phyloP scores from a whole-genome alignment of 2,888 invertebrate genomes.

The Apeira syringaria region DNA sequence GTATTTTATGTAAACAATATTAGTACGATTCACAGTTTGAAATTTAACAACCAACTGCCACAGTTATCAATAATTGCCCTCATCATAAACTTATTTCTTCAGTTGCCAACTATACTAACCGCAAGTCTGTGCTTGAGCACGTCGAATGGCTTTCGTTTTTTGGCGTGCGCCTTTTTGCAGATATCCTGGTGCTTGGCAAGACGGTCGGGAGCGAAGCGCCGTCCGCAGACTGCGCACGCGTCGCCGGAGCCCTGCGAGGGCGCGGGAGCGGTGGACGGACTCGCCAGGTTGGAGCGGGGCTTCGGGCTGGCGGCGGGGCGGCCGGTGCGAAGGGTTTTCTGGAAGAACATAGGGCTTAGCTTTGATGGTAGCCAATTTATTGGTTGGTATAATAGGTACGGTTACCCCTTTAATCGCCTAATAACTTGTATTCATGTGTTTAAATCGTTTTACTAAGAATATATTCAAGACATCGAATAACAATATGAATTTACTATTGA shows the following conservation, averaged over 20 bases:
- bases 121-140: conserved; percentile 93
- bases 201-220: conserved; percentile 92
- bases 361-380: no score
- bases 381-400: no score
- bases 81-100: no score
- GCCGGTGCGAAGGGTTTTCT: conserved; percentile 19
- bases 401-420: no score
- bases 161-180: conserved; percentile 90
- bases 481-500: no score
- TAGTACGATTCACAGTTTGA: no score
- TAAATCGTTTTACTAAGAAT: no score
- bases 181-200: conserved; percentile 92
- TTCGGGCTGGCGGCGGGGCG: conserved; percentile 7
- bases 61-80: no score
- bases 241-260: conserved; percentile 36
- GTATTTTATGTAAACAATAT: no score
- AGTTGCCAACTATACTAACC: conserved; percentile 45
- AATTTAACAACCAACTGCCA: no score
- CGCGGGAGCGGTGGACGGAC: conserved; percentile 10
- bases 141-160: conserved; percentile 96
- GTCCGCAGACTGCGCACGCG: conserved; percentile 89
- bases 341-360: background rate
- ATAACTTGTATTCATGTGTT: no score
- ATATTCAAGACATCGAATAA: no score
- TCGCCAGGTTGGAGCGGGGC: conserved; percentile 17